A percentile compares a stretch with the other conserved stretches of the same genome.
Evolutionary conservation across 2,113 vertebrate genomes (phyloP).

Genomic region (Odontesthes bonariensis): DNA sequence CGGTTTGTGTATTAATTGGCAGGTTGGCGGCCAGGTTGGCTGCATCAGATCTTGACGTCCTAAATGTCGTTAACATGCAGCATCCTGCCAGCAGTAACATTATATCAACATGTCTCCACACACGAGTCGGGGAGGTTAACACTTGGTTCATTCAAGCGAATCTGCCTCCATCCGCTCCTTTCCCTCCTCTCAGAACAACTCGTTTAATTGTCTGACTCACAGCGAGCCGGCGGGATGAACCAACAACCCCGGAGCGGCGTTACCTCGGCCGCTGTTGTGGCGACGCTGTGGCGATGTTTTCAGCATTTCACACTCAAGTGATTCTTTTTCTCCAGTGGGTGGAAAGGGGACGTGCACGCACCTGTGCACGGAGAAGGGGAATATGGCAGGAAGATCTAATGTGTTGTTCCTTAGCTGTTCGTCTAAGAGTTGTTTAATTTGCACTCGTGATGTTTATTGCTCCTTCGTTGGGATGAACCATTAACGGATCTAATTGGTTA

Average conservation of each 20-base stretch:
- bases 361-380: constrained; percentile 14
- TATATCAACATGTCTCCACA: constrained; percentile 15
- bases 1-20: no score
- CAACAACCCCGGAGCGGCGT: constrained; percentile 13
- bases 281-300: constrained; percentile 59
- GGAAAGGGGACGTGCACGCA: constrained; percentile 40
- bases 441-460: no score
- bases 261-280: constrained; percentile 44
- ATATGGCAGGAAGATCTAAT: constrained; percentile 8
- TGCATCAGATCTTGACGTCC: no score
- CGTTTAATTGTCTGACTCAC: constrained; percentile 4
- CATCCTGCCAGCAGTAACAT: not conserved
- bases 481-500: no score
- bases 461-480: no score
- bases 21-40: no score
- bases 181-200: constrained; percentile 11
- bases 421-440: no score
- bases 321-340: constrained; percentile 47
- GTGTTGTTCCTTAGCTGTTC: not conserved
- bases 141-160: constrained; percentile 9
- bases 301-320: constrained; percentile 71
- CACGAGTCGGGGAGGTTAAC: not conserved
- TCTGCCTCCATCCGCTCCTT: not conserved
- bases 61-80: not conserved
- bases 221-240: constrained; percentile 9